These are phyloP conservation scores for Sphyrna mokarran DNA, from an alignment of 2,113 vertebrate species.

Conservation along the genomic window DNA sequence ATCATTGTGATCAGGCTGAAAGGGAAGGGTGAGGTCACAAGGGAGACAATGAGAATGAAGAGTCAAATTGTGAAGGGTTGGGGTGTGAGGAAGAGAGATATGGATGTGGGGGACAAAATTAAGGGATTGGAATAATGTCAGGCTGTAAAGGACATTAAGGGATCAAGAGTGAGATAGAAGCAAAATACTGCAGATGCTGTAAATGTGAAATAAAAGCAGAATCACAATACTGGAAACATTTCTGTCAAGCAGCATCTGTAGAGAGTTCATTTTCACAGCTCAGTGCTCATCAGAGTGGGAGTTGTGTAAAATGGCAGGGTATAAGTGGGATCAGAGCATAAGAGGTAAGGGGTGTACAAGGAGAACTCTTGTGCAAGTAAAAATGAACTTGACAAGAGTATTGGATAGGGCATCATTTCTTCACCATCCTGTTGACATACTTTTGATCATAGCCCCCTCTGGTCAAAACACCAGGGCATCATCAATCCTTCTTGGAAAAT, in stretches of 20 bases:
- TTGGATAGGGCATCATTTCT: neutral
- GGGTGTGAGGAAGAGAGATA: too few relatives aligned
- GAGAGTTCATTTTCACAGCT: neutral
- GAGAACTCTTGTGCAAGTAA: neutral
- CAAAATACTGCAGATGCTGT: neutral
- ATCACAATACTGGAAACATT: neutral
- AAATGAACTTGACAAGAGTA: too few relatives aligned
- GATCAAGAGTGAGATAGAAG: neutral
- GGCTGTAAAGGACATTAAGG: neutral
- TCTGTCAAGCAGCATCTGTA: neutral
- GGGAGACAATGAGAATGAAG: too few relatives aligned
- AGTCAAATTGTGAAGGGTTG: too few relatives aligned
- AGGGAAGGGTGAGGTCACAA: too few relatives aligned
- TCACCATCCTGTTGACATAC: neutral
- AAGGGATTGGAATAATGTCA: neutral
- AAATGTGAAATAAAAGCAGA: neutral
- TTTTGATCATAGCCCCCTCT: neutral
- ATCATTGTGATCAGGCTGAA: too few relatives aligned
- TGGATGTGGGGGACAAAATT: too few relatives aligned
- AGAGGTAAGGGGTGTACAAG: neutral
- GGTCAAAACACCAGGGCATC: neutral
- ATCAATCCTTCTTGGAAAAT: neutral
- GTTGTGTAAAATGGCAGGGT: neutral
- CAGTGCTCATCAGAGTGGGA: neutral
- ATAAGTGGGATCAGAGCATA: neutral